Conservation (phyloP, 2,888 invertebrate species). For the Lordiphosa andalusiaca region DNA sequence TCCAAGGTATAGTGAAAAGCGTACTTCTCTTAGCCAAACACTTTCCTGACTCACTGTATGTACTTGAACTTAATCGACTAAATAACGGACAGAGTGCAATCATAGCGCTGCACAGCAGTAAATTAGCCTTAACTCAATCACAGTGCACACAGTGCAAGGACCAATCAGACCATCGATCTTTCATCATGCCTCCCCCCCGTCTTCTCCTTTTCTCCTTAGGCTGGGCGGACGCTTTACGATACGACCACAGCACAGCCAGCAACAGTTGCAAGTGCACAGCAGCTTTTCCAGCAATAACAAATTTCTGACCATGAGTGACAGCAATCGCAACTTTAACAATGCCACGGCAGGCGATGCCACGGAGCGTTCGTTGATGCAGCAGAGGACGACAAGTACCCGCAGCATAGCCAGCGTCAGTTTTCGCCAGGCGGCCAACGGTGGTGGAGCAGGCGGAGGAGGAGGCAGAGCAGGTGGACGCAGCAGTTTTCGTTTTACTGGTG, state of each 20-base stretch:
- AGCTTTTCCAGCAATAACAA: constrained; percentile 69
- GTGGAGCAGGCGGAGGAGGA: constrained; percentile 17
- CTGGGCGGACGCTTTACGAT: constrained; percentile 79
- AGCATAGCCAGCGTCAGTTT: constrained; percentile 58
- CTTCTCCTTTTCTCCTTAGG: constrained; percentile 43
- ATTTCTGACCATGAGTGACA: constrained; percentile 60
- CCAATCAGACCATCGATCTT: constrained; percentile 33
- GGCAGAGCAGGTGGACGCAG: constrained; percentile 7
- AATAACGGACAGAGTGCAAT: constrained; percentile 30
- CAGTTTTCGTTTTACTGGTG: constrained; percentile 40
- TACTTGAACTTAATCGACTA: constrained; percentile 5
- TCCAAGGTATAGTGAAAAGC: no score
- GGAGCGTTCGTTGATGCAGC: constrained; percentile 51
- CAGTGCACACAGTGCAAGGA: not conserved
- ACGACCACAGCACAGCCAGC: constrained; percentile 78
- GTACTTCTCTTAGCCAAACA: no score
- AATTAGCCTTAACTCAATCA: constrained; percentile 57
- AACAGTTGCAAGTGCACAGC: constrained; percentile 76
- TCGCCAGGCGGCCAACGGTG: constrained; percentile 51
- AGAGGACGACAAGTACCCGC: constrained; percentile 41
- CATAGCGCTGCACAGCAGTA: constrained; percentile 25
- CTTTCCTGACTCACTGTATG: no score
- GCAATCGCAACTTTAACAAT: constrained; percentile 72
- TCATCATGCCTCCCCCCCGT: constrained; percentile 4
- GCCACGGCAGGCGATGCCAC: constrained; percentile 15